Percentiles rank a stretch among this genome's conserved stretches.
phyloP scores from a whole-genome alignment of 2,888 invertebrate genomes.

The Nomada flava region DNA sequence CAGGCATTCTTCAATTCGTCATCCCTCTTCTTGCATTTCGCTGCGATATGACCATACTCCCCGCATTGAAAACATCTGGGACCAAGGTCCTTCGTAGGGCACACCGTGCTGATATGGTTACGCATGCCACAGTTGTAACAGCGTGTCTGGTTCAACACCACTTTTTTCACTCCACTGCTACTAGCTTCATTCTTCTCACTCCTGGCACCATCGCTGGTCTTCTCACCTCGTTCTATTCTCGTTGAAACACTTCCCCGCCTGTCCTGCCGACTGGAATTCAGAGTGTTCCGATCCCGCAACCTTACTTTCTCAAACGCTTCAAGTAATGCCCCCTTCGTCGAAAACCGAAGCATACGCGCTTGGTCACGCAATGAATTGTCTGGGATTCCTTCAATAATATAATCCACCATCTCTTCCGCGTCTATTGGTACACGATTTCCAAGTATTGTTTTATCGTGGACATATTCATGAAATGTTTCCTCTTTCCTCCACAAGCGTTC shows the following conservation, averaged over 20 bases:
- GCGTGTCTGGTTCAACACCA: too few relatives aligned
- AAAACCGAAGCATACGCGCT: background rate
- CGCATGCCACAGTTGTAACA: background rate
- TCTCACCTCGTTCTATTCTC: background rate
- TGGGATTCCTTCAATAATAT: background rate
- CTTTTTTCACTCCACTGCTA: background rate
- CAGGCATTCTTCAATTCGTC: background rate
- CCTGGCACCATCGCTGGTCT: too few relatives aligned
- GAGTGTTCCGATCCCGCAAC: background rate
- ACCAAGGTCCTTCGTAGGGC: background rate
- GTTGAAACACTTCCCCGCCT: background rate
- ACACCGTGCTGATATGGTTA: background rate
- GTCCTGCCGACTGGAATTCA: background rate
- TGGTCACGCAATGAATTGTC: background rate
- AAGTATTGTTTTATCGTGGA: background rate
- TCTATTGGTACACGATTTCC: conserved; percentile 6
- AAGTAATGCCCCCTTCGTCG: background rate
- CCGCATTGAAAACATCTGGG: conserved; percentile 12
- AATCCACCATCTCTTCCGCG: background rate
- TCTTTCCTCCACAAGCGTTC: background rate
- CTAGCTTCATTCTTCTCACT: background rate
- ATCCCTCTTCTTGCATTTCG: background rate
- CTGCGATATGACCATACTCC: background rate
- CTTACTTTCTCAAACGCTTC: conserved; percentile 3
- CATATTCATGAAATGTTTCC: background rate